Evolutionary conservation across 2,888 invertebrate genomes (phyloP).

Genomic region (Chloromyia formosa): DNA sequence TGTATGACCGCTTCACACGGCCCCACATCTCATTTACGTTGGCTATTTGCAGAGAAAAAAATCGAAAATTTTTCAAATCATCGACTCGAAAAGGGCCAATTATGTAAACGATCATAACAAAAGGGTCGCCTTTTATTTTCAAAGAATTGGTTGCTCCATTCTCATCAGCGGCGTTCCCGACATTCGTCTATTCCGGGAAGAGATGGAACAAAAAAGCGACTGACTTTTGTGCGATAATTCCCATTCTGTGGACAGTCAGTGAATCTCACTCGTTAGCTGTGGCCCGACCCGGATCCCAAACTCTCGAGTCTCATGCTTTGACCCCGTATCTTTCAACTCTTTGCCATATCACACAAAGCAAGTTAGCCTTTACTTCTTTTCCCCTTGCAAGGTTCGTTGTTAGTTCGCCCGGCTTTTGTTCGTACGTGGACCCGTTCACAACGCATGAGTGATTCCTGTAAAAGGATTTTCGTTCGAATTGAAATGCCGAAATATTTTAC

Average conservation of each 20-base stretch:
- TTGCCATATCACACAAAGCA: not conserved
- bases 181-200: not conserved
- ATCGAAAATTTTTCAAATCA: not conserved
- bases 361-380: not conserved
- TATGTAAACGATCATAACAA: not conserved
- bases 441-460: not conserved
- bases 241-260: too few species aligned
- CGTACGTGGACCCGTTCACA: not conserved
- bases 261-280: too few species aligned
- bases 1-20: too few species aligned
- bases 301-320: too few species aligned
- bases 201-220: not conserved
- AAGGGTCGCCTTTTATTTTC: not conserved
- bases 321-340: not conserved
- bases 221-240: not conserved
- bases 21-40: too few species aligned
- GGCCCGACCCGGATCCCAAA: too few species aligned
- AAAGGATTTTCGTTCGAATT: not conserved
- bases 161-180: too few species aligned
- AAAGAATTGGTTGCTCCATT: not conserved
- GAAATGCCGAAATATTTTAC: constrained; percentile 16
- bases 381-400: not conserved
- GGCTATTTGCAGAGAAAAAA: too few species aligned
- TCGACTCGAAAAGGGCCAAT: not conserved
- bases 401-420: not conserved